phyloP scores from a whole-genome alignment of 2,888 invertebrate species.

The Axea sp. region DNA sequence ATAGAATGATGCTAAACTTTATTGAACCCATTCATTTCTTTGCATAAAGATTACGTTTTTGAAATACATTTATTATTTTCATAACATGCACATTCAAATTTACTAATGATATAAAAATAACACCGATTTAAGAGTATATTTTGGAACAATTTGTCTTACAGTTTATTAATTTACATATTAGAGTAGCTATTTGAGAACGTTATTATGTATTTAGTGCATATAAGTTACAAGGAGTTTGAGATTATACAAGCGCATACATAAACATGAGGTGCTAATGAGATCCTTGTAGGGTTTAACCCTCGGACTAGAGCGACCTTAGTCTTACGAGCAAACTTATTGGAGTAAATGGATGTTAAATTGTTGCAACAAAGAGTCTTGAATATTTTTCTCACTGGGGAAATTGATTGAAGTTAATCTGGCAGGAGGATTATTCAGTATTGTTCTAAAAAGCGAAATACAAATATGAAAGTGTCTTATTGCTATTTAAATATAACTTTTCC shows the following conservation, averaged over 20 bases:
- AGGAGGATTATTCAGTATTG: too few species aligned
- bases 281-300: conserved; percentile 37
- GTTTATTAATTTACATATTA: conserved; percentile 13
- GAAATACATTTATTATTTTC: conserved; percentile 9
- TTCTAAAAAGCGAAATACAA: too few species aligned
- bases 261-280: conserved; percentile 56
- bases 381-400: conserved; percentile 4
- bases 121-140: too few species aligned
- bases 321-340: conserved; percentile 15
- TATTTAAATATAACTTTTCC: too few species aligned
- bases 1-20: neutral
- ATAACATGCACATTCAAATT: conserved; percentile 6
- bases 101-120: too few species aligned
- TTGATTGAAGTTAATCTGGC: conserved; percentile 1
- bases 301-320: conserved; percentile 15
- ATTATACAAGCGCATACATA: conserved; percentile 44
- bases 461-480: too few species aligned
- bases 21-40: conserved; percentile 18
- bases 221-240: conserved; percentile 52
- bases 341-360: conserved; percentile 15
- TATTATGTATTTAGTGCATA: conserved; percentile 40
- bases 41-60: conserved; percentile 9
- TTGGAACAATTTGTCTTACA: too few species aligned
- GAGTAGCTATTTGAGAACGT: conserved; percentile 13
- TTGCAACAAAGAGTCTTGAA: neutral